These are phyloP conservation scores for Atta cephalotes DNA, from an alignment of 1,140 invertebrate species.

Conservation along the genomic window DNA sequence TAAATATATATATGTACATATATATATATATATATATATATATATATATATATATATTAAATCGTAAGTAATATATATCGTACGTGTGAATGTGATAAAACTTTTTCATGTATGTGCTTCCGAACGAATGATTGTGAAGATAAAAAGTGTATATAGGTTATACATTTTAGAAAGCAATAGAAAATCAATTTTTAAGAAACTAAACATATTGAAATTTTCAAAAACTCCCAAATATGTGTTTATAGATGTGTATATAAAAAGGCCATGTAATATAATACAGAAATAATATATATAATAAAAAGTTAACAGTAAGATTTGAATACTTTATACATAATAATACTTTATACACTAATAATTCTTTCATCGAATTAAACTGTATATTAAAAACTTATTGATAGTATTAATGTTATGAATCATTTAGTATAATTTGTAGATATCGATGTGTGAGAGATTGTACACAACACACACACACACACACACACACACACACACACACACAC, in stretches of 20 bases:
- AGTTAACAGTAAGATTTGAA: slow-evolving; percentile 16
- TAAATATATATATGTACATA: not conserved
- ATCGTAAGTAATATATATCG: not conserved
- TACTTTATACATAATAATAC: not conserved
- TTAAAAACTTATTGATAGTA: not conserved
- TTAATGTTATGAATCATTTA: not conserved
- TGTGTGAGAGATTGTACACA: not conserved
- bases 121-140: slow-evolving; percentile 41
- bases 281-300: slow-evolving; percentile 65
- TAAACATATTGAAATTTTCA: slow-evolving; percentile 35
- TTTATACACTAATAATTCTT: not conserved
- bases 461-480: too few relatives aligned
- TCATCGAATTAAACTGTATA: not conserved
- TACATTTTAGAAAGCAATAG: not conserved
- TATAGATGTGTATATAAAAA: slow-evolving; percentile 67
- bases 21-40: slow-evolving; percentile 6
- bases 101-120: slow-evolving; percentile 72
- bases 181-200: slow-evolving; percentile 28
- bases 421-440: not conserved
- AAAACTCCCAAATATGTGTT: slow-evolving; percentile 39
- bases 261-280: slow-evolving; percentile 70
- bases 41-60: slow-evolving; percentile 25
- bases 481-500: not conserved
- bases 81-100: slow-evolving; percentile 57
- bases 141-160: slow-evolving; percentile 8